phyloP scores from a whole-genome alignment of 2,888 invertebrate genomes.

The Hofmannophila pseudospretella region DNA sequence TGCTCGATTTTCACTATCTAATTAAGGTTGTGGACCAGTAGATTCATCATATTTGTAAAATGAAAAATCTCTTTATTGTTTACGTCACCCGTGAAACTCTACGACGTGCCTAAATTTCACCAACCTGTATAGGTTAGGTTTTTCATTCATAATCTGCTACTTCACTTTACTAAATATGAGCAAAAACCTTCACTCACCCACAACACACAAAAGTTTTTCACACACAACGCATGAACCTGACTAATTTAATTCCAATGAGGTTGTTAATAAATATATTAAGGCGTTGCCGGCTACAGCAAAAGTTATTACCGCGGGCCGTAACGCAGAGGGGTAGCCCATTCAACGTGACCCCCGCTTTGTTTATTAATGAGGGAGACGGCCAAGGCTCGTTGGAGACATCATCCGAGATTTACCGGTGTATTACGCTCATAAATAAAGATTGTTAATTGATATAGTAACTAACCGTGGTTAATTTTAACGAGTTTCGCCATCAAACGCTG shows the following conservation, averaged over 20 bases:
- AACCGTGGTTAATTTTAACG: too few species aligned
- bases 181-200: too few species aligned
- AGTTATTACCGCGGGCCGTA: constrained; percentile 23
- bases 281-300: constrained; percentile 16
- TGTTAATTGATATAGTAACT: constrained; percentile 13
- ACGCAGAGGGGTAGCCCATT: constrained; percentile 11
- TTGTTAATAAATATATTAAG: constrained; percentile 23
- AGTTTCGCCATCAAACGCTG: background rate
- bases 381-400: constrained; percentile 34
- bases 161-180: too few species aligned
- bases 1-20: too few species aligned
- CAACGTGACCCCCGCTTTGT: constrained; percentile 22
- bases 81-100: too few species aligned
- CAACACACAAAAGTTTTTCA: too few species aligned
- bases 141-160: too few species aligned
- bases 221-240: background rate
- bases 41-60: too few species aligned
- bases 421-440: constrained; percentile 52
- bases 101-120: too few species aligned
- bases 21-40: too few species aligned
- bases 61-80: too few species aligned
- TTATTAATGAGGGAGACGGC: constrained; percentile 34
- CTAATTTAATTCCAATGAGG: constrained; percentile 1
- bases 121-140: too few species aligned
- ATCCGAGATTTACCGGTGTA: constrained; percentile 53